Conservation (phyloP, 2,797 vertebrate genomes). For the Malacoraja senta region DNA sequence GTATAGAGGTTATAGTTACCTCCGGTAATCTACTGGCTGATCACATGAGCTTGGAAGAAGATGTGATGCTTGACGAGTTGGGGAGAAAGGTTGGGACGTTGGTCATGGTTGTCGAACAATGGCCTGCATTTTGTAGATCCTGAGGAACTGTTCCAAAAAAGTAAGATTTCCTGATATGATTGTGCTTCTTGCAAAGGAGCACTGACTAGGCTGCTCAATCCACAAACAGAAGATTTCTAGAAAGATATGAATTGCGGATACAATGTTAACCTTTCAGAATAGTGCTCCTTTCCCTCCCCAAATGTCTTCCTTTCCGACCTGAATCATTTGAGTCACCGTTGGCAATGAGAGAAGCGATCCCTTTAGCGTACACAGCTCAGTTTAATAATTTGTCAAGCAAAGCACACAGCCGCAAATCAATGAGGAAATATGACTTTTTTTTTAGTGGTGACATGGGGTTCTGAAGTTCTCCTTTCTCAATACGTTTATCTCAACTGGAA, state of each 20-base stretch:
- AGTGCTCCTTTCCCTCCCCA: background rate
- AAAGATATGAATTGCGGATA: background rate
- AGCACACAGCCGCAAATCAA: background rate
- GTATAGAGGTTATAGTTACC: background rate
- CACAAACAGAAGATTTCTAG: background rate
- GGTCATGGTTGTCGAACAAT: background rate
- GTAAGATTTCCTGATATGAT: background rate
- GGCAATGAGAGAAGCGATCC: background rate
- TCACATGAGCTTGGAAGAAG: background rate
- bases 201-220: background rate
- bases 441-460: background rate
- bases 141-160: background rate
- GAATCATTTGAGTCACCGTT: background rate
- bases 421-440: background rate
- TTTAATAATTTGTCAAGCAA: background rate
- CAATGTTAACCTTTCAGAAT: background rate
- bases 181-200: background rate
- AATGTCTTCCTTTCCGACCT: background rate
- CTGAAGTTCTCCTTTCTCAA: background rate
- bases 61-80: background rate
- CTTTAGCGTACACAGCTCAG: background rate
- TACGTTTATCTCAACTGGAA: no score
- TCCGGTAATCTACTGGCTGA: background rate
- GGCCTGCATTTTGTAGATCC: background rate
- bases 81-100: background rate